phyloP scores from a whole-genome alignment of 2,888 invertebrate species.

The Chironomus tentans region DNA sequence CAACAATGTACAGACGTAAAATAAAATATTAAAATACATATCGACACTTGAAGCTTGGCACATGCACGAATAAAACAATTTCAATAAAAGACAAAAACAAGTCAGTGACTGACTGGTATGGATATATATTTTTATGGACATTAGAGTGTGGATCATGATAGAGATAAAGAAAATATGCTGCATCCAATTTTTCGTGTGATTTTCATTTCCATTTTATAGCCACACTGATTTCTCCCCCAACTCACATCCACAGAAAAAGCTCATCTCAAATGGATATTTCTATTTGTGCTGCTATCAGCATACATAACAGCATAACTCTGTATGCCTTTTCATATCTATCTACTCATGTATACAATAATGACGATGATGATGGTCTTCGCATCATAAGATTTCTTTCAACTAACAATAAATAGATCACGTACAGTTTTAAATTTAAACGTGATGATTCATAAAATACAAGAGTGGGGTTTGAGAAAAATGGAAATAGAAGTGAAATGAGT shows the following conservation, averaged over 20 bases:
- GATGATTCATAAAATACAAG: slow-evolving; percentile 18
- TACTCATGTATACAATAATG: no score
- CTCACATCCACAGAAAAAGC: neutral
- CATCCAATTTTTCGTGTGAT: neutral
- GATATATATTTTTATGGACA: no score
- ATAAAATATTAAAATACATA: no score
- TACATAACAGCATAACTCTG: neutral
- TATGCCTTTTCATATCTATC: neutral
- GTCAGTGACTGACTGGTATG: no score
- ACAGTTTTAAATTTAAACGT: slow-evolving; percentile 27
- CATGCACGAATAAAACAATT: no score
- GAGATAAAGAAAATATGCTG: slow-evolving; percentile 25
- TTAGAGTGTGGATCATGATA: neutral
- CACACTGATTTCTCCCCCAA: neutral
- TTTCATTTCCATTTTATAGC: neutral
- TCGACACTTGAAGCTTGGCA: no score
- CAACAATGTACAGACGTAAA: no score
- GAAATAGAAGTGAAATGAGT: no score
- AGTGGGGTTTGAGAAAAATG: no score
- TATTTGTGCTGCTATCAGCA: slow-evolving; percentile 8
- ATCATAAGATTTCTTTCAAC: neutral
- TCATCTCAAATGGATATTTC: neutral
- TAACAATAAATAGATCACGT: slow-evolving; percentile 25
- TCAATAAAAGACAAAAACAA: no score
- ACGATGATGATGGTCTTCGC: neutral